phyloP scores from a whole-genome alignment of 2,888 invertebrate genomes.

The Exocentrus adspersus region DNA sequence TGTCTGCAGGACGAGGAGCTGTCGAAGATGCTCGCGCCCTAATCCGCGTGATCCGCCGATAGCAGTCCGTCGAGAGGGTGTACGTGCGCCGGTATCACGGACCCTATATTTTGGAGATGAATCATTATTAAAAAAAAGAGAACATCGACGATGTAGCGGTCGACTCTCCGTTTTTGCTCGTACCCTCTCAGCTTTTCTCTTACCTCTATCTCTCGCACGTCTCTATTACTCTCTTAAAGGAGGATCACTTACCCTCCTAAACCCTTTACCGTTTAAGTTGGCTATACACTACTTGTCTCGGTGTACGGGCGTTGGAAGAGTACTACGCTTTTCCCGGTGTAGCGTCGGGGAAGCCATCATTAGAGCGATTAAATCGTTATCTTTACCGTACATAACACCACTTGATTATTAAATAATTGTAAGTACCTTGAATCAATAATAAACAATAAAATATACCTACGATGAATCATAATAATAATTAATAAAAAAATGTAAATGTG shows the following conservation, averaged over 20 bases:
- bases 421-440: slow-evolving; percentile 11
- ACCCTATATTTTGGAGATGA: slow-evolving; percentile 21
- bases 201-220: too few relatives aligned
- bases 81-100: slow-evolving; percentile 14
- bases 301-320: too few relatives aligned
- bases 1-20: slow-evolving; percentile 97
- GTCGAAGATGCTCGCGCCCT: slow-evolving; percentile 94
- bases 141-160: slow-evolving; percentile 36
- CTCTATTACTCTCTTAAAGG: too few relatives aligned
- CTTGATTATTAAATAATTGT: background rate
- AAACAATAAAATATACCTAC: slow-evolving; percentile 19
- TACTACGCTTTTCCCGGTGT: too few relatives aligned
- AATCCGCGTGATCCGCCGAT: slow-evolving; percentile 62
- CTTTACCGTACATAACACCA: slow-evolving; percentile 1
- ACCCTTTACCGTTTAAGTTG: background rate
- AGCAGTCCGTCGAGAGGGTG: slow-evolving; percentile 15
- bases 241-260: slow-evolving; percentile 19
- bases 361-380: background rate
- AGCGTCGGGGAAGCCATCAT: background rate
- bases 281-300: background rate
- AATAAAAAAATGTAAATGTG: slow-evolving; percentile 32
- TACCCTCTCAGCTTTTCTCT: slow-evolving; percentile 33
- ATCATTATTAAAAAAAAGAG: slow-evolving; percentile 23
- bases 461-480: slow-evolving; percentile 24
- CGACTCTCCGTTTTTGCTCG: slow-evolving; percentile 20